Base-by-base conservation (phyloP, 2,797 vertebrate species). In the Oceanodroma leucorhoa region DNA sequence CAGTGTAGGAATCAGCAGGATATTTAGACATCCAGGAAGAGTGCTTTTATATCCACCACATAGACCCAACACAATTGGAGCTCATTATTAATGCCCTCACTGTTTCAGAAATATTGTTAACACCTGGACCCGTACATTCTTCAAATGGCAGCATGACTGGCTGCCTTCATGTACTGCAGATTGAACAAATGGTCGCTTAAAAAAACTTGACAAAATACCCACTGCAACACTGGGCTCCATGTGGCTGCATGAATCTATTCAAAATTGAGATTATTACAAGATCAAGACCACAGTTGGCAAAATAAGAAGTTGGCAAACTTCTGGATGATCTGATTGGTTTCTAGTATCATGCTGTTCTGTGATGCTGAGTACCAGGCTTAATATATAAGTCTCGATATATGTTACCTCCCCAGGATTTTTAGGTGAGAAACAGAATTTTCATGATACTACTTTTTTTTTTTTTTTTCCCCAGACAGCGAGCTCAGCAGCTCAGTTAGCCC, bases 41-140 rank as follows among this genome's bases (percentile, higher is more conserved):
- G 41, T 50, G 46, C 34, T 79, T 21, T 83, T 81, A 53, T 5
- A 51, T 66, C 83, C 30, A 51, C 41, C 38, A 23, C 17, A 21
- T 75, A 38, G 29, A 50, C 32, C 34, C 32, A 29, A 21, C 69
- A 29, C 65, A 65, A 91, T 17, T 79, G 83, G 83, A 93, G 87
- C 72, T 96, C 85, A 54, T 96, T 97, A 96, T 78, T 95, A 69
- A 88, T 88, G 73, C 38, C 51, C 79, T 84, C 57, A n/a, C 72
- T 72, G 79, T 91, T 91, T 88, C 91, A 95, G 89, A 86, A 92
- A 88, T 34, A 53, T 10, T 62, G 10, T 51, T 61, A 94, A 81
- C 69, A 87, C 87, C 85, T 90, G 87, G 71, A 81, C 85, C 61
- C 1, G 7, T 29, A 24, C 41, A 22, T 91, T 94, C 61, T 93